Conservation (phyloP, 1,140 invertebrate genomes). For the Holcopasites calliopsidis region DNA sequence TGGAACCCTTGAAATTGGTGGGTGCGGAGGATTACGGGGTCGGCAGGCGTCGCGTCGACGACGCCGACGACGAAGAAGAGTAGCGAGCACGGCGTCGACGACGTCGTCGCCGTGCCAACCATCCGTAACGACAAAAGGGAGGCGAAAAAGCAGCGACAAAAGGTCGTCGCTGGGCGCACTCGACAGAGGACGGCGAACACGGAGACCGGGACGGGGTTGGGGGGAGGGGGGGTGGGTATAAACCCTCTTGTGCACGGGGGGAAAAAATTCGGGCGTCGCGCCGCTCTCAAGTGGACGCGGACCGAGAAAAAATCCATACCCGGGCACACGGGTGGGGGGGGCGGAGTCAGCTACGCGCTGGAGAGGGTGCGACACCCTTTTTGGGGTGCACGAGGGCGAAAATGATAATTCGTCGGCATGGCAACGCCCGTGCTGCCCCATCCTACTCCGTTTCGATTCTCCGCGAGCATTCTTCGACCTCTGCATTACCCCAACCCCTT, state of each 20-base stretch:
- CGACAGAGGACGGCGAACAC: constrained; percentile 30
- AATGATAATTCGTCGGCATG: constrained; percentile 74
- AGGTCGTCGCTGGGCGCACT: constrained; percentile 56
- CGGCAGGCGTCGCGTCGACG: constrained; percentile 24
- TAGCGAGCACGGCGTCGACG: constrained; percentile 15
- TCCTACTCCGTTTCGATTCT: constrained; percentile 34
- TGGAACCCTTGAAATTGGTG: constrained; percentile 48
- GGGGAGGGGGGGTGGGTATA: neutral
- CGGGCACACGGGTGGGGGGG: constrained; percentile 50
- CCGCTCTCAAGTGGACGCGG: constrained; percentile 70
- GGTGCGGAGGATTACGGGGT: constrained; percentile 7
- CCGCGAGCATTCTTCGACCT: constrained; percentile 4
- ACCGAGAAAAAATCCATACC: constrained; percentile 67
- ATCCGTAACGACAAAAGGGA: constrained; percentile 40
- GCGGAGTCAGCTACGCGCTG: constrained; percentile 61
- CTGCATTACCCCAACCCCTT: constrained; percentile 15
- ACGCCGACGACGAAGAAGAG: constrained; percentile 19
- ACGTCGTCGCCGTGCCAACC: constrained; percentile 47
- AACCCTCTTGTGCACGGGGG: constrained; percentile 29
- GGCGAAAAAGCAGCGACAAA: constrained; percentile 60
- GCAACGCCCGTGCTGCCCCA: constrained; percentile 59
- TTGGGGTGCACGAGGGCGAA: constrained; percentile 68
- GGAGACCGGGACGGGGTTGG: neutral
- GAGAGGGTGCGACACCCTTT: constrained; percentile 60
- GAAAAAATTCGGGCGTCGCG: constrained; percentile 74